phyloP scores from a whole-genome alignment of 2,888 invertebrate species.

The Cryptosula pallasiana region DNA sequence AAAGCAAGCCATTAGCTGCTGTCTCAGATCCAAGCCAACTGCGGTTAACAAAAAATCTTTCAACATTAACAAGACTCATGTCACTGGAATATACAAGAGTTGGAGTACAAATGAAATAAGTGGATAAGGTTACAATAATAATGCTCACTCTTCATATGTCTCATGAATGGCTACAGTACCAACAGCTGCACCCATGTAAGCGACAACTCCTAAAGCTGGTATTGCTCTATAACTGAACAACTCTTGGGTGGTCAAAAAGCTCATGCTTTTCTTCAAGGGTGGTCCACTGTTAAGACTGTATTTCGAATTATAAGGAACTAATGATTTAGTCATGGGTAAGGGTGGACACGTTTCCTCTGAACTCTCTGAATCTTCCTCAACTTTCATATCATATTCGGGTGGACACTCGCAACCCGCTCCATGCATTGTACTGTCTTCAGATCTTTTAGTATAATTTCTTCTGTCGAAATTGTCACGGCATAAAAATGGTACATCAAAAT shows the following conservation, averaged over 20 bases:
- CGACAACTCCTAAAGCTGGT: constrained; percentile 7
- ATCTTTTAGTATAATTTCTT: not conserved
- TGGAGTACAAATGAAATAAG: too few relatives aligned
- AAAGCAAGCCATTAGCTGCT: not conserved
- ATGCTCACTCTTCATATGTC: not conserved
- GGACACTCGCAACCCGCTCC: not conserved
- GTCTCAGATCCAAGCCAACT: constrained; percentile 14
- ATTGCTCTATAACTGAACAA: constrained; percentile 19
- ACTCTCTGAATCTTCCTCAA: not conserved
- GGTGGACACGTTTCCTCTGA: not conserved
- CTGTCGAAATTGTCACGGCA: not conserved
- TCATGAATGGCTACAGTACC: not conserved
- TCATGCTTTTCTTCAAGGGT: constrained; percentile 10
- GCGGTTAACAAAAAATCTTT: not conserved
- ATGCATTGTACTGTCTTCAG: not conserved
- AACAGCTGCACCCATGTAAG: not conserved
- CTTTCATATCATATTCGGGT: not conserved
- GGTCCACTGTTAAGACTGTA: not conserved
- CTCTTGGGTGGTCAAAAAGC: constrained; percentile 20
- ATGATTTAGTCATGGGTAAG: not conserved
- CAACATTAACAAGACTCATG: not conserved
- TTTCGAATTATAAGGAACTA: not conserved
- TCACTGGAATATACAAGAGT: too few relatives aligned
- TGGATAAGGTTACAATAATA: too few relatives aligned
- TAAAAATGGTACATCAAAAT: not conserved